phyloP scores from a whole-genome alignment of 1,140 invertebrate genomes.

The Mamestra configurata region DNA sequence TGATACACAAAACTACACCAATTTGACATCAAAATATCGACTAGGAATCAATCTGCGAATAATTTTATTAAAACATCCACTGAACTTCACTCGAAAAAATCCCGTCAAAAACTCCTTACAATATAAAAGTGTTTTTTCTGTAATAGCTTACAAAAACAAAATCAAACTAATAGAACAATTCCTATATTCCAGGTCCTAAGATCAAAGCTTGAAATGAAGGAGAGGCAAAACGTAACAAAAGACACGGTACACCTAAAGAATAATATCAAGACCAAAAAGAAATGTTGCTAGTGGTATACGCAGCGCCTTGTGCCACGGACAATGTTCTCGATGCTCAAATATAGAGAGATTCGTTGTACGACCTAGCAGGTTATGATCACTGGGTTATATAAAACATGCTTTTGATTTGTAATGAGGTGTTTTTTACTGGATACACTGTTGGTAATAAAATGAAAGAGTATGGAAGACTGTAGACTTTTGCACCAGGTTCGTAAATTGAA shows the following conservation, averaged over 20 bases:
- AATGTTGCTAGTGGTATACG: conserved; percentile 88
- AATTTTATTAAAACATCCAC: too few relatives aligned
- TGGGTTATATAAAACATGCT: neutral
- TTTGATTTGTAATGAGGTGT: conserved; percentile 14
- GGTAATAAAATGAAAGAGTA: neutral
- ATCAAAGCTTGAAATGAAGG: conserved; percentile 89
- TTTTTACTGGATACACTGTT: neutral
- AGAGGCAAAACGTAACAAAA: conserved; percentile 89
- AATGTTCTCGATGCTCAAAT: conserved; percentile 84
- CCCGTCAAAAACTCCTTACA: too few relatives aligned
- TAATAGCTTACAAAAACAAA: neutral
- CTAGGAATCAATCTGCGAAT: too few relatives aligned
- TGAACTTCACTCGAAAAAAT: too few relatives aligned
- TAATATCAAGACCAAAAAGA: conserved; percentile 88
- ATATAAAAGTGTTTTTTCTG: too few relatives aligned
- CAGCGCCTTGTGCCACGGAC: conserved; percentile 73
- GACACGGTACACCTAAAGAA: conserved; percentile 89
- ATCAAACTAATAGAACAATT: neutral
- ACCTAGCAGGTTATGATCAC: conserved; percentile 69
- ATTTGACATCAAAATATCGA: too few relatives aligned
- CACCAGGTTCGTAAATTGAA: too few relatives aligned
- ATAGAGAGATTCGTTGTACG: conserved; percentile 79
- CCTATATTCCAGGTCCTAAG: conserved; percentile 84
- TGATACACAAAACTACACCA: too few relatives aligned
- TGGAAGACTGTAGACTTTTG: neutral